Evolutionary conservation across 2,888 invertebrate genomes (phyloP).

Genomic region (Chaetogeoica ovagalla): DNA sequence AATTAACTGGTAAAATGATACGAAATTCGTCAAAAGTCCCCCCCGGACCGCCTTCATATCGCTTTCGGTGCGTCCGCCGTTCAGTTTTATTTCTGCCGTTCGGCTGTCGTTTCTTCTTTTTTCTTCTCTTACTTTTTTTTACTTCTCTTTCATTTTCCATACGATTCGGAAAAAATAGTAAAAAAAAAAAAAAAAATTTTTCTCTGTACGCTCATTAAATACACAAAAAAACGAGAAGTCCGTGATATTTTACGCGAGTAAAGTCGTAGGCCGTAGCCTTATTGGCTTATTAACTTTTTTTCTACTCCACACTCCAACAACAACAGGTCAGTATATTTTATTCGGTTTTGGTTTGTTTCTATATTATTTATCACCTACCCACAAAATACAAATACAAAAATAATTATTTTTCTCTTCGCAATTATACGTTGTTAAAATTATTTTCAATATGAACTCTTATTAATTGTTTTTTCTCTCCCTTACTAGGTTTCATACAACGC

Average conservation of each 20-base stretch:
- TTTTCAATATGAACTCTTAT: no score
- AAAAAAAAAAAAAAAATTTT: no score
- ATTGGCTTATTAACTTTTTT: slow-evolving; percentile 10
- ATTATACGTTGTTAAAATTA: background rate
- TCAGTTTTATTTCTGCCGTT: slow-evolving; percentile 24
- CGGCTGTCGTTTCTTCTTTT: background rate
- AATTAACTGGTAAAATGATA: background rate
- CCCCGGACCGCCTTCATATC: background rate
- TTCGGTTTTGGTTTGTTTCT: no score
- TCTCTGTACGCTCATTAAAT: background rate
- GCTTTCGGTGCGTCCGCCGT: background rate
- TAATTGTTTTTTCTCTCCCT: no score
- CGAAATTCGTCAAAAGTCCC: no score
- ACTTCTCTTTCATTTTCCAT: background rate
- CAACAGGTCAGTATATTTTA: slow-evolving; percentile 29
- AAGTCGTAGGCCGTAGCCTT: slow-evolving; percentile 23
- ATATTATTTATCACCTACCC: no score
- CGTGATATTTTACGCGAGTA: background rate
- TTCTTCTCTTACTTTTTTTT: background rate
- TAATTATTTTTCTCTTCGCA: background rate
- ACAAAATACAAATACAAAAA: no score
- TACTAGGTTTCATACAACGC: no score
- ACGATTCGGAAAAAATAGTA: background rate
- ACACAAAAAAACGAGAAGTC: background rate
- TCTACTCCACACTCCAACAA: background rate